Evolutionary conservation across 35 echinoderm and acorn worm genomes (phyloP), one percentile per base, ranked within the genome.

Genomic region (Apostichopus parvimensis): DNA sequence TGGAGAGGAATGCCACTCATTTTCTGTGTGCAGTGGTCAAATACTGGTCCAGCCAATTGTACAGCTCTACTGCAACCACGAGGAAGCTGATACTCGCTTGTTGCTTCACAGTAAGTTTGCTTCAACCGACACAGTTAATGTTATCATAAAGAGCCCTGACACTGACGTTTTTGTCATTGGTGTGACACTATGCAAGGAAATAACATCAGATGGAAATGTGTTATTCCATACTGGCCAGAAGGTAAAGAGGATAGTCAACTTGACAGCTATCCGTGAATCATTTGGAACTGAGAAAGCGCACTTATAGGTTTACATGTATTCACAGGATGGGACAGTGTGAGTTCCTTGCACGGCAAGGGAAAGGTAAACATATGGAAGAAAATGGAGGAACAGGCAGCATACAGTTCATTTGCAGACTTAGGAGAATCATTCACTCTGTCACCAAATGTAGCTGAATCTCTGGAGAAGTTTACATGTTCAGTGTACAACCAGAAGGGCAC

Each of bases 151-250:
- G 3, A 65, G 64, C 25, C 86, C 73, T 28, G 92, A 89, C 71
- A 88, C 83, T 54, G 92, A 89, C 77, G 73, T 88, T 55, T 93
- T 87, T 20, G 91, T 92, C 17, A 83, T 95, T 83, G 87, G 55
- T 54, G 20, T 93, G 18, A 21, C 76, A 4, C 26, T 90, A 6
- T 45, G 6, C 57, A 5, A 13, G 7, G 22, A 82, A 78, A 79
- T 95, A 93, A 21, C 25, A n/a, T 79, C 93, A 13, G 34, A 72
- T 70, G 53, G 79, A 7, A 2, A 86, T 20, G 52, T 93, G 18
- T 80, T 65, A 7, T 91, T 96, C 73, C 88, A 93, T 77, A 93
- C 90, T 9, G 77, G 92, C 73, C 87, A 87, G 11, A 94, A 90
- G 24, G 89, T 12, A 8, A 12, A 17, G 15, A 17, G 15, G 62